Base-by-base conservation (phyloP, 2,113 vertebrate species). In the Petroica traversi region DNA sequence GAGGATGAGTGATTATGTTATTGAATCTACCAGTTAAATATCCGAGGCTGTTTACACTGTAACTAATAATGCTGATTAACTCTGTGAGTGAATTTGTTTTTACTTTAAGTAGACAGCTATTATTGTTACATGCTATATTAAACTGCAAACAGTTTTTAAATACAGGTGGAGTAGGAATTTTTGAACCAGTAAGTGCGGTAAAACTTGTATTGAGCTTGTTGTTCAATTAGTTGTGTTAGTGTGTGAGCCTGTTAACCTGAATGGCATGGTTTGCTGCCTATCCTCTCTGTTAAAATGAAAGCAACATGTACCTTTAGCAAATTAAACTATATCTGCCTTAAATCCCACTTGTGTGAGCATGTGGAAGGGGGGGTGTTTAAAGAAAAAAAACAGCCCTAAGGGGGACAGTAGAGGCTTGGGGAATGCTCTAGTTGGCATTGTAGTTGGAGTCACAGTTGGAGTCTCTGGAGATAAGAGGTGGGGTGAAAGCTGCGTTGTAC, bases 371-470 rank as follows among this genome's bases (percentile, higher is more conserved):
- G 5, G 1, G 0, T 38, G 6, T 85, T 68, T 61, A 64, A 45
- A 64, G 58, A 12, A 46, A 38, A 40, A 61, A 61, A 36, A 1
- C 3, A 63, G 17, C 18, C 16, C 14, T 13, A 5, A 19, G 20
- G 12, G 4, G 12, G 77, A 2, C 16, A 71, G 33, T 15, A 23
- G 62, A 25, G 28, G 54, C 49, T 14, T 0, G 0, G 58, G 20
- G 23, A 26, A 11, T 0, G 0, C 20, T 33, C 23, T 18, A 23
- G 5, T 9, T 41, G 52, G 24, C 14, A 26, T 26, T 1, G 1
- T 69, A 28, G 8, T 0, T 55, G 29, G 24, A 43, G 7, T 48
- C 22, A 25, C 8, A 14, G 33, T 81, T 69, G 29, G 43, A 13
- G 20, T 51, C 43, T 19, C 45, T 19, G 26, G 9, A 74, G 51